A percentile compares a stretch with the other conserved stretches of the same genome.
Conservation (phyloP, 2,888 invertebrate species). For the Dryomyza anilis region DNA sequence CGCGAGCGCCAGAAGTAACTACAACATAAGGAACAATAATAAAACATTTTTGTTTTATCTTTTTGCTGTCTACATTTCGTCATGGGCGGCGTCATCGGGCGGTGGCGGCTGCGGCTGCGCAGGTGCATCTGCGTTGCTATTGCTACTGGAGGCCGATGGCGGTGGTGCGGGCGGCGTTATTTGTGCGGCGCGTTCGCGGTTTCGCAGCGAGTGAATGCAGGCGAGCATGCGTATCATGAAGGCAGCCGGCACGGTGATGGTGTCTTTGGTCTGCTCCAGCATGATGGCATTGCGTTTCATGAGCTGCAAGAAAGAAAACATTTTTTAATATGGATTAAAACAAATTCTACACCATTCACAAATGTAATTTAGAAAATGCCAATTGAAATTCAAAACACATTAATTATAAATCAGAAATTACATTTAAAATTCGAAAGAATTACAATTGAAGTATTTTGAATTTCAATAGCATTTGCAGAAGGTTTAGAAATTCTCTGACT, state of each 20-base stretch:
- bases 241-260: constrained; percentile 84
- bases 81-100: not conserved
- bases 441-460: not conserved
- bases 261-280: constrained; percentile 85
- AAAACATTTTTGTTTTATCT: not conserved
- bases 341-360: no score
- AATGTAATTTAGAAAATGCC: no score
- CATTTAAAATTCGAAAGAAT: no score
- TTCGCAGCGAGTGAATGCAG: constrained; percentile 67
- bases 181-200: constrained; percentile 61
- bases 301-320: constrained; percentile 63
- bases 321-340: constrained; percentile 5
- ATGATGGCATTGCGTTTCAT: constrained; percentile 79
- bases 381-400: no score
- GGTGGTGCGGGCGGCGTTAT: not conserved
- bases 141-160: not conserved
- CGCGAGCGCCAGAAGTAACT: no score
- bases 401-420: no score
- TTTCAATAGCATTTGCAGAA: not conserved
- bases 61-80: not conserved
- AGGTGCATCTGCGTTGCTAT: no score
- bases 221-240: constrained; percentile 82
- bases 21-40: constrained; percentile 4
- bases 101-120: no score
- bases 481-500: not conserved